phyloP scores from a whole-genome alignment of 2,888 invertebrate species.

The Pteria penguin region DNA sequence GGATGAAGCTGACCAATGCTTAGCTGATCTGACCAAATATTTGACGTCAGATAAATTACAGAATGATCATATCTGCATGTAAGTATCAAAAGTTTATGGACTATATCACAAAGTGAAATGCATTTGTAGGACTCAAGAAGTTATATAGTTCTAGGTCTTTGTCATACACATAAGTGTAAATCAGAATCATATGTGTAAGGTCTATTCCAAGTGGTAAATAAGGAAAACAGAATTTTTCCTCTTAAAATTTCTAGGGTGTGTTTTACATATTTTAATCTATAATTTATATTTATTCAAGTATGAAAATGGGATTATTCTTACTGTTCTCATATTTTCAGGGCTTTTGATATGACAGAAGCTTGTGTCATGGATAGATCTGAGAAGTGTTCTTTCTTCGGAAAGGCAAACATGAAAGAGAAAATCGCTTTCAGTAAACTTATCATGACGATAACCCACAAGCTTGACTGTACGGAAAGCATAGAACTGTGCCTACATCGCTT shows the following conservation, averaged over 20 bases:
- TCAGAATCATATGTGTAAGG: no score
- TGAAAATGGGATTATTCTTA: no score
- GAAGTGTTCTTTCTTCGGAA: conserved; percentile 20
- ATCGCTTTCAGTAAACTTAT: neutral
- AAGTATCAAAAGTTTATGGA: neutral
- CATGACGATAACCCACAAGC: neutral
- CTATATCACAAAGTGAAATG: no score
- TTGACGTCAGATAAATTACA: neutral
- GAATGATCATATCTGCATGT: conserved; percentile 21
- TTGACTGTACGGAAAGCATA: neutral
- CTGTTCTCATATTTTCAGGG: conserved; percentile 10
- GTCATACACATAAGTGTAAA: no score
- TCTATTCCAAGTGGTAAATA: no score
- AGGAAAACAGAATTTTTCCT: no score
- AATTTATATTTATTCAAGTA: no score
- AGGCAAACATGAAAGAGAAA: neutral
- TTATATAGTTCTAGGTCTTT: no score
- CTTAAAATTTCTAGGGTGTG: no score
- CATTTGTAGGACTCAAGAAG: no score
- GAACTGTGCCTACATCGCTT: conserved; percentile 21
- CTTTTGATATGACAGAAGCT: conserved; percentile 19
- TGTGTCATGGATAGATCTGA: conserved; percentile 19
- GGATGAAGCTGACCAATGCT: conserved; percentile 17
- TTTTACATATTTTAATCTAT: no score
- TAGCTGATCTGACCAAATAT: neutral